Evolutionary conservation across 2,797 vertebrate species (phyloP).

Genomic region (Poeciliopsis gracilis): DNA sequence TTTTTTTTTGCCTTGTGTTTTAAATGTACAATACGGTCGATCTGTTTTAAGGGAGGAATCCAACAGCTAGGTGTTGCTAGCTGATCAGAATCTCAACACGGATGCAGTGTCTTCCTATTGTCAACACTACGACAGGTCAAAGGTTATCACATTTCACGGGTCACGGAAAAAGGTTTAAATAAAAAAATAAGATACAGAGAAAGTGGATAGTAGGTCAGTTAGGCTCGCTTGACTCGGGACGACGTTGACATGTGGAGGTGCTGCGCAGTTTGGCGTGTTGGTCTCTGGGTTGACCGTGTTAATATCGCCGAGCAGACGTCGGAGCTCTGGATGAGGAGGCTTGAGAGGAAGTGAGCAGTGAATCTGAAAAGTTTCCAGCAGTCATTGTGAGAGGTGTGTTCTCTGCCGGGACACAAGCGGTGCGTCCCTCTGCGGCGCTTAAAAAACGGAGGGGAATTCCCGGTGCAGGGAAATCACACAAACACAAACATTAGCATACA

Average conservation of each 20-base stretch:
- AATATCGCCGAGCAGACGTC: constrained; percentile 1
- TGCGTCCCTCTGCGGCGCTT: constrained; percentile 50
- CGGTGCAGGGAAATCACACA: constrained; percentile 64
- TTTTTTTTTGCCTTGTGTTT: background rate
- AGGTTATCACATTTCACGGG: no score
- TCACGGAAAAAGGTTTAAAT: no score
- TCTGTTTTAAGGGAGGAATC: background rate
- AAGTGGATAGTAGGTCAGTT: no score
- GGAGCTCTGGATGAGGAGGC: constrained; percentile 14
- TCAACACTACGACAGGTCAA: no score
- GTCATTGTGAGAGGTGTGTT: constrained; percentile 46
- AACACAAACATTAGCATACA: constrained; percentile 24
- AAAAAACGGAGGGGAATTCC: constrained; percentile 71
- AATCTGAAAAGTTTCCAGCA: constrained; percentile 69
- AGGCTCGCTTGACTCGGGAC: no score
- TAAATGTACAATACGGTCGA: background rate
- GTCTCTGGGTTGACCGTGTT: no score
- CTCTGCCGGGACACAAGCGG: constrained; percentile 40
- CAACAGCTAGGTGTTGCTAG: background rate
- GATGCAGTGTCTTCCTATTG: no score
- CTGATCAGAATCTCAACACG: no score
- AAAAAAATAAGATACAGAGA: no score
- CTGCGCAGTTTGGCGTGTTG: no score
- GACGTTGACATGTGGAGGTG: no score
- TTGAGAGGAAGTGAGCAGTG: constrained; percentile 15